Base-by-base conservation (phyloP, 2,797 vertebrate genomes). In the Mergus octosetaceus region DNA sequence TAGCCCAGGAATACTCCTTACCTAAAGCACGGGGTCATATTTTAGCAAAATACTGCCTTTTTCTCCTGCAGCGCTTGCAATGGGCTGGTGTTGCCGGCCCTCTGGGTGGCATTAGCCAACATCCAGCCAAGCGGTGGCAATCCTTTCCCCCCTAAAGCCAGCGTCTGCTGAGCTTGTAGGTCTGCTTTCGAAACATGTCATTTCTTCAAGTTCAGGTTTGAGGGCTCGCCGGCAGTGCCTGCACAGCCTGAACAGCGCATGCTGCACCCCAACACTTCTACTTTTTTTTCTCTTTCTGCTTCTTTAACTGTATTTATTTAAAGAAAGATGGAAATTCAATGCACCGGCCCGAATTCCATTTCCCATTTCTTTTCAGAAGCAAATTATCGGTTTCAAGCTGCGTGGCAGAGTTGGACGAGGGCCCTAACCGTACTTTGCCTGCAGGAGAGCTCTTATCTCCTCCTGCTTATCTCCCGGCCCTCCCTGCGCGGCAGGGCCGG, bases 131-230 rank as follows among this genome's bases (percentile, higher is more conserved):
- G 64, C 0, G 0, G 60, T 32, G 45, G 64, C 71, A 80, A 87
- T 6, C 32, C 32, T 41, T 90, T 70, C 64, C 47, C 64, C 62
- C 76, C 47, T 11, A 3, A 0, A 68, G 68, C 74, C 90, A 92
- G 74, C 71, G 73, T 68, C 73, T 94, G 68, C 64, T 90, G 49
- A 91, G 54, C 79, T 88, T 43, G 60, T 1, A 3, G 60, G 47
- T 70, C 80, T 87, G 66, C 64, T 94, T 95, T 95, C 9, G 16
- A 90, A 96, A 93, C n/a, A 22, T 38, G 30, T 43, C 16, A 61
- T 85, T 95, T 93, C 88, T 87, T 30, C 64, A 27, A 80, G 12
- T 47, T 74, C 34, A 34, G 13, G 53, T 62, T 38, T 56, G 39
- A 88, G 93, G 45, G 34, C 34, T 88, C 68, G 57, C 32, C 58